Conservation (phyloP, 2,113 vertebrate species). For the Hyperopisus bebe region DNA sequence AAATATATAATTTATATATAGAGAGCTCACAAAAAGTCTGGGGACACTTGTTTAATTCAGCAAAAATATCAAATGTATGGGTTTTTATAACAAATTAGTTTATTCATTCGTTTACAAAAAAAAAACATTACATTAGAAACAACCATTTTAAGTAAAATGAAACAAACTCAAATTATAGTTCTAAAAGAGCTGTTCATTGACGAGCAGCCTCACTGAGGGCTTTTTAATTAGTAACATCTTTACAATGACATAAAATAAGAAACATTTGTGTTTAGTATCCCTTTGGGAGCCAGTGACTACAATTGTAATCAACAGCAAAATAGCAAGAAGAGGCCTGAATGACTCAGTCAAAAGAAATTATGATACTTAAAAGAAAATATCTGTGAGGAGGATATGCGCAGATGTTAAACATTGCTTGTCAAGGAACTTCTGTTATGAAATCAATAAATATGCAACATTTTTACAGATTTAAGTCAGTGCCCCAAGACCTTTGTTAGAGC, state of each 20-base stretch:
- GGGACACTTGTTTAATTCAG: background rate
- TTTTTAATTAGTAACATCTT: background rate
- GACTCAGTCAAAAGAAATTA: background rate
- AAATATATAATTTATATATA: background rate
- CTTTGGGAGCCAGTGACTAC: background rate
- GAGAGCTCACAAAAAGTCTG: background rate
- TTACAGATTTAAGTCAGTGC: background rate
- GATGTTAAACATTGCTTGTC: background rate
- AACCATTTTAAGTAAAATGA: too few species aligned
- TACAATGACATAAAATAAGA: background rate
- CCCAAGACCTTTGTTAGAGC: background rate
- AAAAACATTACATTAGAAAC: too few species aligned
- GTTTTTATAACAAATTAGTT: background rate
- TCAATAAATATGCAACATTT: background rate
- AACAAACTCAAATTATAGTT: too few species aligned
- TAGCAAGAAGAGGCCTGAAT: background rate
- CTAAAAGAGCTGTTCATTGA: background rate
- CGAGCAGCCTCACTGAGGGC: background rate
- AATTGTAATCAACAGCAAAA: background rate
- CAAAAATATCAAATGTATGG: background rate
- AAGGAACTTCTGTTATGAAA: background rate
- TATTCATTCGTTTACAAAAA: background rate
- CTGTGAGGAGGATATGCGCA: background rate
- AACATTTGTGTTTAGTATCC: background rate
- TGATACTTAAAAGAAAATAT: background rate